Base-by-base conservation (phyloP, 2,113 vertebrate genomes). In the Myrmecobius fasciatus region DNA sequence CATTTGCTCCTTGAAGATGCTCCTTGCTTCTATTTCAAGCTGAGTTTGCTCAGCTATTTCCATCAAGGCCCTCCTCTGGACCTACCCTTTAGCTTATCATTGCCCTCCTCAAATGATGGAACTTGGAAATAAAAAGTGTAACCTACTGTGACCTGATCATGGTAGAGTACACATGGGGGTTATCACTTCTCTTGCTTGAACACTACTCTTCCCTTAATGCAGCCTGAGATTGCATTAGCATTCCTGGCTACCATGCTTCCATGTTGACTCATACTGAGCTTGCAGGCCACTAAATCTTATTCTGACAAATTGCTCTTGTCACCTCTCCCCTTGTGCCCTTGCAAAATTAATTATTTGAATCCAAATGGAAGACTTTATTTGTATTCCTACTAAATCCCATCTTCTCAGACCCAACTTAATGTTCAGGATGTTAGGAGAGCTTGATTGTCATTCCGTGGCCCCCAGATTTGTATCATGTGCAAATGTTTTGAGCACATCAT, bases 261-360 rank as follows among this genome's bases (percentile, higher is more conserved):
- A 43, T 22, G 36, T 43, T 83, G 67, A 83, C 67, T 83, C 67
- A 83, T 83, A 22, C 67, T 43, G n/a, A 83, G 67, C 20, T 83
- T 43, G 67, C 67, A 83, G 20, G 17, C n/a, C 67, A 43, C n/a
- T 83, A 83, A 83, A 83, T 83, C 67, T 43, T 83, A 43, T 83
- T 83, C 67, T 83, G 67, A 83, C 67, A 83, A 83, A 83, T 83
- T 43, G n/a, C 67, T 83, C 22, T 22, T 43, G 67, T 83, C 67
- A 43, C 67, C 67, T 83, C 67, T 83, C 67, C 67, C n/a, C 67
- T 83, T 83, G 22, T 8, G n/a, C 67, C 67, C 67, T 83, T 83
- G n/a, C 67, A 83, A 83, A 83, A 83, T 83, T 83, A 43, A 83
- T 83, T 83, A 83, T 83, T 43, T n/a, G 67, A 83, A 83, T 83